phyloP scores from a whole-genome alignment of 2,797 vertebrate species.

The Coregonus ussuriensis region DNA sequence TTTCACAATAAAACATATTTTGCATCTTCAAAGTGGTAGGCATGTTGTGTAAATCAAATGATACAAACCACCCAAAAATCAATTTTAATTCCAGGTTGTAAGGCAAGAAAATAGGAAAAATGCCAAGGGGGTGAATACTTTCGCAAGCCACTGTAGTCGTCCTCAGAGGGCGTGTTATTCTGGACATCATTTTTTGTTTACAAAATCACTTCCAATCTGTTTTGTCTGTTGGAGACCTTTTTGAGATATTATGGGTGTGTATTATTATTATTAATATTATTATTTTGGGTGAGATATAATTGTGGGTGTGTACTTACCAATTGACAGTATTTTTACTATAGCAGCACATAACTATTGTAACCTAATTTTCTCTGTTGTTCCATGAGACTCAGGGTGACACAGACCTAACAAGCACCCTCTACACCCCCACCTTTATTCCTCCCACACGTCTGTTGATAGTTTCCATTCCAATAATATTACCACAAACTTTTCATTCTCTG shows the following conservation, averaged over 20 bases:
- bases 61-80: too few species aligned
- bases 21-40: too few species aligned
- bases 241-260: neutral
- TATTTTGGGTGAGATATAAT: neutral
- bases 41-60: too few species aligned
- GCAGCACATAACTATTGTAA: neutral
- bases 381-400: neutral
- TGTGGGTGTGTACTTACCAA: neutral
- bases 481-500: neutral
- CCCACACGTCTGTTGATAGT: neutral
- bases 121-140: too few species aligned
- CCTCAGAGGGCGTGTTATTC: neutral
- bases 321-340: neutral
- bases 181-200: neutral
- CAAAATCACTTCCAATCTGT: neutral
- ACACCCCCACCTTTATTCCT: neutral
- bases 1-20: too few species aligned
- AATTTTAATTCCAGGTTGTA: too few species aligned
- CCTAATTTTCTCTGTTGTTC: neutral
- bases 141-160: neutral
- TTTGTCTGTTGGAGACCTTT: neutral
- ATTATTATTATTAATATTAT: neutral
- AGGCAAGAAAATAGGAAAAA: too few species aligned
- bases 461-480: slow-evolving; percentile 13
- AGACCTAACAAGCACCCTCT: neutral